Evolutionary conservation across 2,888 invertebrate genomes (phyloP), one percentile per base, ranked within the genome.

Genomic region (Acrocyrtus sp.): DNA sequence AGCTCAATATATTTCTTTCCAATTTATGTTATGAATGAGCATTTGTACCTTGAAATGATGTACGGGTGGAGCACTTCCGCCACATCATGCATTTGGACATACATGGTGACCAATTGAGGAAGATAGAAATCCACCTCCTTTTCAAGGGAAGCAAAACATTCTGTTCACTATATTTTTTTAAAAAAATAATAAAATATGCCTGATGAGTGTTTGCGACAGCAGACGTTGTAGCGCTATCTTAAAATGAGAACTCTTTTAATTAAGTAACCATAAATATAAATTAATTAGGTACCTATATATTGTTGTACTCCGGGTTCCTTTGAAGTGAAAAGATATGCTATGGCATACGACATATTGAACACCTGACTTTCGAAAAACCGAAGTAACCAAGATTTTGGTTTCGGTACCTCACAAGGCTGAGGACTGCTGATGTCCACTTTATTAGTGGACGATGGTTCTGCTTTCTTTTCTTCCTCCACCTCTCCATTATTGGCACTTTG

Each of bases 321-420:
- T 45, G 98, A 96, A 85, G 96, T 96, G 85, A 96, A 98, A 72
- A 99, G 88, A 87, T 99, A 99, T 84, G 95, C 95, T 83, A 99
- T 94, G 78, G 98, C 98, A 89, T 98, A 97, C 81, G 96, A 94
- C 89, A 98, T 96, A 85, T 98, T 96, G 86, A 99, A 96, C 82
- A 97, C 90, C 86, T 95, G 96, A 82, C 98, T 97, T 86, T 99
- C 97, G 85, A 99, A 96, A 83, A 99, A 89, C 82, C 99, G 87
- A 81, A 96, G 87, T 74, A 95, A 86, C 85, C 87, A 87, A 15
- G 87, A 87, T 43, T 79, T 81, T 10, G 76, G 72, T 47, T 79
- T 77, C 12, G 69, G 53, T n/a, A 61, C 50, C 62, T 75, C 83
- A 27, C 27, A 50, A 26, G 43, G 12, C 51, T 48, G 61, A 41